phyloP scores from a whole-genome alignment of 2,888 invertebrate genomes.

The Rutpela maculata region DNA sequence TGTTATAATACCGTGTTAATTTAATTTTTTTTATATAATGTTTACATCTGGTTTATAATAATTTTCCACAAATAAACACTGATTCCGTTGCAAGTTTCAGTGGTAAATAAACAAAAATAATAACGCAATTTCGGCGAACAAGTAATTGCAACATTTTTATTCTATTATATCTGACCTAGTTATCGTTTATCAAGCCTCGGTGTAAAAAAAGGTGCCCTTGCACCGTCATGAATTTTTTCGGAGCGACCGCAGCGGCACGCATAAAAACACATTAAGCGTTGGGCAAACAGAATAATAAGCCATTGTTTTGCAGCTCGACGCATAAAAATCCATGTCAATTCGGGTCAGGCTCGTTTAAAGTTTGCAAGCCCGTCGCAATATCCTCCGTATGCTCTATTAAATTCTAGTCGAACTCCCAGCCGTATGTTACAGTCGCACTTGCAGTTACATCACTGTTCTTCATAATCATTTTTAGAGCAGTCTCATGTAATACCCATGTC shows the following conservation, averaged over 20 bases:
- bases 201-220: conserved; percentile 29
- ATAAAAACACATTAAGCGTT: not conserved
- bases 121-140: not conserved
- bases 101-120: not conserved
- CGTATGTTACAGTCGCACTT: conserved; percentile 56
- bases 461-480: conserved; percentile 48
- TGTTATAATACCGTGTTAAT: too few relatives aligned
- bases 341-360: conserved; percentile 46
- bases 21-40: too few relatives aligned
- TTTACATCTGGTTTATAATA: too few relatives aligned
- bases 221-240: conserved; percentile 19
- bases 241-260: conserved; percentile 1
- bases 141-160: conserved; percentile 9
- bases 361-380: conserved; percentile 55
- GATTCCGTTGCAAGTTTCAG: not conserved
- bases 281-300: conserved; percentile 27
- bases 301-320: conserved; percentile 37
- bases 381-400: conserved; percentile 62
- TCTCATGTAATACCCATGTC: conserved; percentile 44
- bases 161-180: conserved; percentile 22
- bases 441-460: conserved; percentile 61
- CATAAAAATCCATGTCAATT: conserved; percentile 42
- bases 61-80: not conserved
- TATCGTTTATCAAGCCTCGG: not conserved
- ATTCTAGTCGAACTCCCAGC: conserved; percentile 51